A percentile compares a stretch with the other conserved stretches of the same genome.
These are phyloP conservation scores for Sceloporus tristichus DNA, from an alignment of 2,113 vertebrate genomes.

Conservation along the genomic window DNA sequence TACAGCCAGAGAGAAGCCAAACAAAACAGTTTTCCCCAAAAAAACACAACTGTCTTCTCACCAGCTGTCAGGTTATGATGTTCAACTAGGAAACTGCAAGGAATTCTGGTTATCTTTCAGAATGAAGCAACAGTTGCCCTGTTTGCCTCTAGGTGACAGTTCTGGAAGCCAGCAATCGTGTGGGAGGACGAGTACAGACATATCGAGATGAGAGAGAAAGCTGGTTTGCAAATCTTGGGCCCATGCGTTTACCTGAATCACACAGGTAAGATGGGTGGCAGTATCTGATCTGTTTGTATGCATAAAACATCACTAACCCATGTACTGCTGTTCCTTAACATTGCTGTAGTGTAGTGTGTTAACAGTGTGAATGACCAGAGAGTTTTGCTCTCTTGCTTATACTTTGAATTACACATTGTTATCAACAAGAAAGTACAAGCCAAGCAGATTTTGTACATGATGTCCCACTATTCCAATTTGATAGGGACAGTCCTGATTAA, in stretches of 20 bases:
- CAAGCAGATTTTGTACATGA: neutral
- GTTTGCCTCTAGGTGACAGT: constrained; percentile 56
- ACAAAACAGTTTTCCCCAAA: neutral
- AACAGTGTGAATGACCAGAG: neutral
- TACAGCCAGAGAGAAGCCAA: neutral
- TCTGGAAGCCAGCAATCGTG: constrained; percentile 47
- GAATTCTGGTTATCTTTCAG: neutral
- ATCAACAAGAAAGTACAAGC: no score
- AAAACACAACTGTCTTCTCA: no score
- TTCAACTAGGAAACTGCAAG: neutral
- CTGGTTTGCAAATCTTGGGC: constrained; percentile 55
- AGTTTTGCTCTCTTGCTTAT: neutral
- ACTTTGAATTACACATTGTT: neutral
- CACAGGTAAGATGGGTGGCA: constrained; percentile 42
- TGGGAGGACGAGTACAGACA: constrained; percentile 49
- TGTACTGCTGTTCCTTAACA: neutral
- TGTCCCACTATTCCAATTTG: no score
- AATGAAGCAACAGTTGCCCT: neutral
- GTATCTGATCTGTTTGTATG: neutral
- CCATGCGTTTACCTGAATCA: constrained; percentile 46
- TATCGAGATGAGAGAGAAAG: constrained; percentile 29
- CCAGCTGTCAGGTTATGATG: neutral
- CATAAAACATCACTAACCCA: no score
- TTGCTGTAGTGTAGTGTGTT: neutral
- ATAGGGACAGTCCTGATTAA: no score